A percentile compares a stretch with the other conserved stretches of the same genome.
phyloP scores from a whole-genome alignment of 2,888 invertebrate species.

The Camponotus fellah region DNA sequence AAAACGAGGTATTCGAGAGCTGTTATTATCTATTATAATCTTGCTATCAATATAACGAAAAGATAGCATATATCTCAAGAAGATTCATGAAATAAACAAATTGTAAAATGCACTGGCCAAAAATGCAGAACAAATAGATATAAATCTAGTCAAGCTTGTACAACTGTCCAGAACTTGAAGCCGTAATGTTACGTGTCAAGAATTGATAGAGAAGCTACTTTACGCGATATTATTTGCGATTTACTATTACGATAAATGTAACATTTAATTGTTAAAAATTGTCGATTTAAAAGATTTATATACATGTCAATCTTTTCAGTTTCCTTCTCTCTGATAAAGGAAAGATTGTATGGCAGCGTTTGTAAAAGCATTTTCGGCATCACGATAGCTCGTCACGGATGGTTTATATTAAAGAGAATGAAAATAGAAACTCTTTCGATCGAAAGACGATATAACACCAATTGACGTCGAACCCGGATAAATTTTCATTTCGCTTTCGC shows the following conservation, averaged over 20 bases:
- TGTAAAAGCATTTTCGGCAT: not conserved
- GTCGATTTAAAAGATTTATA: not conserved
- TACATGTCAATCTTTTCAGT: not conserved
- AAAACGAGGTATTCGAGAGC: not conserved
- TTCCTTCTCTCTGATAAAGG: not conserved
- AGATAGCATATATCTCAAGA: constrained; percentile 25
- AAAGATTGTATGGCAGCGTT: not conserved
- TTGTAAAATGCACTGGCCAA: not conserved
- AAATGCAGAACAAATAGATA: constrained; percentile 31
- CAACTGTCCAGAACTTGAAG: not conserved
- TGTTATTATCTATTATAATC: not conserved
- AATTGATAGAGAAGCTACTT: not conserved
- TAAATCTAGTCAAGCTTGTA: not conserved
- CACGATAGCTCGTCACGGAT: not conserved
- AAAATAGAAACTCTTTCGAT: constrained; percentile 30
- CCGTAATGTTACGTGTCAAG: not conserved
- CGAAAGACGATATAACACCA: not conserved
- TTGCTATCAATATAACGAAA: not conserved
- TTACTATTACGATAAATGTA: not conserved
- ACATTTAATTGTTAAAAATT: not conserved
- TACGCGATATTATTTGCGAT: not conserved
- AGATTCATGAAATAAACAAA: constrained; percentile 23
- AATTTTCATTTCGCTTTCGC: constrained; percentile 53
- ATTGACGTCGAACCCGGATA: constrained; percentile 35
- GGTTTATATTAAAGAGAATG: not conserved